A percentile compares a stretch with the other conserved stretches of the same genome.
Evolutionary conservation across 2,797 vertebrate genomes (phyloP).

Genomic region (Kryptolebias ocellatus): DNA sequence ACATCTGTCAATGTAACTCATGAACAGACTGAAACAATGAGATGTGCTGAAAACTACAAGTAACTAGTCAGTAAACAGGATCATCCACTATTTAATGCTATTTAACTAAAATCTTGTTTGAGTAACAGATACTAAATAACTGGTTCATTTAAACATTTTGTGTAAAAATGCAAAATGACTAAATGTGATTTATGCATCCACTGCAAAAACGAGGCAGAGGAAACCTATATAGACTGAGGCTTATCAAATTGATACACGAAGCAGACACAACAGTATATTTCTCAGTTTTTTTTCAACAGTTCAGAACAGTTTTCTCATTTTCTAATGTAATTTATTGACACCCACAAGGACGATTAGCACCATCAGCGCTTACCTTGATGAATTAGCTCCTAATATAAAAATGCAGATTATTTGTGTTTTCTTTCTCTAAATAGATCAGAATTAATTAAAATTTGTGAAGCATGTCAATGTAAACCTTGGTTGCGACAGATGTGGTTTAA

Average conservation of each 20-base stretch:
- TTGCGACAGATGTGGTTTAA: slow-evolving; percentile 26
- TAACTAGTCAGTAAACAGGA: no score
- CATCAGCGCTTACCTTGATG: background rate
- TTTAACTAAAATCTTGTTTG: no score
- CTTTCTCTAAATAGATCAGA: background rate
- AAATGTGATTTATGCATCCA: no score
- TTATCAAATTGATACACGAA: no score
- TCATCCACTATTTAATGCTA: no score
- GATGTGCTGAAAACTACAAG: no score
- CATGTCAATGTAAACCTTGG: background rate
- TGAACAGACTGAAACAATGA: no score
- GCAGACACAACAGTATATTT: background rate
- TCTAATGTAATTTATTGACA: slow-evolving; percentile 2
- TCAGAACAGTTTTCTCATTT: background rate
- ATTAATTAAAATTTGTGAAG: slow-evolving; percentile 4
- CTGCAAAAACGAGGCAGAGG: no score
- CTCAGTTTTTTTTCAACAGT: background rate
- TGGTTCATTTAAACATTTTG: no score
- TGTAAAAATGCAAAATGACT: no score
- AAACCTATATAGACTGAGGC: background rate
- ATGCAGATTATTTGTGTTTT: slow-evolving; percentile 12
- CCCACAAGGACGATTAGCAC: slow-evolving; percentile 9
- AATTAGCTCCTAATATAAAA: slow-evolving; percentile 6
- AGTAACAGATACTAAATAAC: no score
- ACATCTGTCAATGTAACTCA: no score